These are phyloP conservation scores for Potamilus streckersoni DNA, from an alignment of 1,140 invertebrate species.

Conservation along the genomic window DNA sequence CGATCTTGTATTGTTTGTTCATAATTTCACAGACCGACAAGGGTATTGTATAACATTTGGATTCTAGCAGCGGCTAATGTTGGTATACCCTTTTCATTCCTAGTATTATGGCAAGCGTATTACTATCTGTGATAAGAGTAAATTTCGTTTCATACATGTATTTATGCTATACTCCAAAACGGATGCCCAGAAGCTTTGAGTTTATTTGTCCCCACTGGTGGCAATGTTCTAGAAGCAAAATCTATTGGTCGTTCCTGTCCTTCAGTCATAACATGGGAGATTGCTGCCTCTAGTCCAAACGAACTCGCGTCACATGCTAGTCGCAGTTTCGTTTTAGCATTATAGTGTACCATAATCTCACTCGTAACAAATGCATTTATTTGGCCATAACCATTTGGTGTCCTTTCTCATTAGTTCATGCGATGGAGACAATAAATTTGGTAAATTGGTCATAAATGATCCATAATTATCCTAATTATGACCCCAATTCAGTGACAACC, in stretches of 20 bases:
- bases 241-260: conserved; percentile 63
- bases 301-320: conserved; percentile 70
- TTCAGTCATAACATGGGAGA: conserved; percentile 67
- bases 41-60: conserved; percentile 41
- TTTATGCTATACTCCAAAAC: conserved; percentile 62
- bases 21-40: conserved; percentile 38
- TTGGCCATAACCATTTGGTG: conserved; percentile 26
- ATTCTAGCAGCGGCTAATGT: conserved; percentile 41
- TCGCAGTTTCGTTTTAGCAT: conserved; percentile 7
- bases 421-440: conserved; percentile 22
- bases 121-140: conserved; percentile 58
- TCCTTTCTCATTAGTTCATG: conserved; percentile 26
- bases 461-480: conserved; percentile 35
- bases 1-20: conserved; percentile 18
- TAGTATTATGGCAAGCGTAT: conserved; percentile 62
- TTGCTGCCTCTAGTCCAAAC: conserved; percentile 68
- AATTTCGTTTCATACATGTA: conserved; percentile 62
- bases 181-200: conserved; percentile 65
- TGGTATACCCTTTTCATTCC: conserved; percentile 54
- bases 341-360: conserved; percentile 25
- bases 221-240: conserved; percentile 67
- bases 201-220: conserved; percentile 66
- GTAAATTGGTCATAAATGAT: conserved; percentile 32
- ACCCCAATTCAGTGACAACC: conserved; percentile 27
- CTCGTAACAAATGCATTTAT: conserved; percentile 25